These are phyloP conservation scores for Cheilosia pagana DNA, from an alignment of 2,888 invertebrate species.

Conservation along the genomic window DNA sequence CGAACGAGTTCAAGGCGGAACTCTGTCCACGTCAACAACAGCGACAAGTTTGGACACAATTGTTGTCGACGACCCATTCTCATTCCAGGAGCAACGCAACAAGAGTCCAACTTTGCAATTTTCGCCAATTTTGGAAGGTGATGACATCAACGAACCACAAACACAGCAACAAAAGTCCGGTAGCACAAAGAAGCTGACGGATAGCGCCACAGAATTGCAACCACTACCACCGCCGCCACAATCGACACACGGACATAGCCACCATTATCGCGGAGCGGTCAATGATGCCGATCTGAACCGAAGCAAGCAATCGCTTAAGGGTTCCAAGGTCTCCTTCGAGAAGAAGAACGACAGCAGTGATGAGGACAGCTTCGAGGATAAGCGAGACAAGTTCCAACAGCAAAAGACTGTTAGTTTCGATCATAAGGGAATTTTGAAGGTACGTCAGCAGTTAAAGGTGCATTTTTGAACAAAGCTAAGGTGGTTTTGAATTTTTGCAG, in stretches of 20 bases:
- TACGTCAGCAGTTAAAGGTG: constrained; percentile 28
- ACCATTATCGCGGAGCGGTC: constrained; percentile 80
- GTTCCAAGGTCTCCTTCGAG: constrained; percentile 83
- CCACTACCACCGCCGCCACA: constrained; percentile 81
- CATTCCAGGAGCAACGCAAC: constrained; percentile 78
- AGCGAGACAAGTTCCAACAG: constrained; percentile 82
- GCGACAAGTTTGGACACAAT: constrained; percentile 86
- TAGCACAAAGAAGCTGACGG: constrained; percentile 75
- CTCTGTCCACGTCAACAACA: constrained; percentile 86
- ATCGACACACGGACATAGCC: constrained; percentile 80
- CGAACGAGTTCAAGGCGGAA: constrained; percentile 82
- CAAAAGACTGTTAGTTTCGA: constrained; percentile 83
- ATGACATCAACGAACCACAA: constrained; percentile 78
- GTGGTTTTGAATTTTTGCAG: constrained; percentile 67
- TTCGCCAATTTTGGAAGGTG: constrained; percentile 78
- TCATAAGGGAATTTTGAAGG: constrained; percentile 83
- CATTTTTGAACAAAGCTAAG: neutral
- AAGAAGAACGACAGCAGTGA: constrained; percentile 81
- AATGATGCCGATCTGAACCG: constrained; percentile 79
- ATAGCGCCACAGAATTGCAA: constrained; percentile 78
- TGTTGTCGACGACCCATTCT: constrained; percentile 82
- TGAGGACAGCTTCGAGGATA: constrained; percentile 83
- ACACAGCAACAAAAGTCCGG: constrained; percentile 55
- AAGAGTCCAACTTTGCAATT: constrained; percentile 81
- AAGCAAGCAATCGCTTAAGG: constrained; percentile 82